Base-by-base conservation (phyloP, 2,888 invertebrate species). In the Liopterus haemorrhoidalis region DNA sequence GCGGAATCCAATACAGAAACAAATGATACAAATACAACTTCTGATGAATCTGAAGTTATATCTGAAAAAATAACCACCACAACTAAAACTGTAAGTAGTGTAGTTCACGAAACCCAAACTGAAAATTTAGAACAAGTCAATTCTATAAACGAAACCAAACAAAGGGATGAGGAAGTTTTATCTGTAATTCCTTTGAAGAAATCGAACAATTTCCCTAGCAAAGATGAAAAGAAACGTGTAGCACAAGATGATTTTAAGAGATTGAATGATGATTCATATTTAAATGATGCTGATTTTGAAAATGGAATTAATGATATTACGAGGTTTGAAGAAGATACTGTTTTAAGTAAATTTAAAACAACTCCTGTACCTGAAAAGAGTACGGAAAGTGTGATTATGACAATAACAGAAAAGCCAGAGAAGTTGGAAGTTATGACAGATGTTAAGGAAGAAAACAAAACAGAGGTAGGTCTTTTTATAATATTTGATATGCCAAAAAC, bases 1-100 rank as follows among this genome's bases (percentile, higher is more conserved):
- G 6, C 31, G 4, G 25, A n/a, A n/a, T n/a, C n/a, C n/a, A n/a
- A 22, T 2, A 21, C 40, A 3, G 45, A 38, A 18, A 32, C 21
- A 3, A 35, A 43, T 19, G 45, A 47, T 42, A 33, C 42, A 5
- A 44, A 41, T 16, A 39, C 51, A 3, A 50, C 49, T 32, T 41
- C 45, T 20, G 32, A 38, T 27, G 32, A 39, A 33, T 45, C 51
- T 16, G 35, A 56, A 2, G 66, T 65, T 1, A 61, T 61, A 6
- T 66, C 68, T 25, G 59, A 60, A 16, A 64, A 60, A 27, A 35
- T 60, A 5, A 57, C 60, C 15, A 22, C 58, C 4, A 58, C 61
- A 2, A 58, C 58, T 16, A 41, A 55, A 19, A 51, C 53, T 21
- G 25, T 56, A 5, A 52, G 56, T 37, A 48, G 54, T 9, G 50